These are phyloP conservation scores for Melanocharis versteri DNA, from an alignment of 2,113 vertebrate genomes.

Conservation along the genomic window DNA sequence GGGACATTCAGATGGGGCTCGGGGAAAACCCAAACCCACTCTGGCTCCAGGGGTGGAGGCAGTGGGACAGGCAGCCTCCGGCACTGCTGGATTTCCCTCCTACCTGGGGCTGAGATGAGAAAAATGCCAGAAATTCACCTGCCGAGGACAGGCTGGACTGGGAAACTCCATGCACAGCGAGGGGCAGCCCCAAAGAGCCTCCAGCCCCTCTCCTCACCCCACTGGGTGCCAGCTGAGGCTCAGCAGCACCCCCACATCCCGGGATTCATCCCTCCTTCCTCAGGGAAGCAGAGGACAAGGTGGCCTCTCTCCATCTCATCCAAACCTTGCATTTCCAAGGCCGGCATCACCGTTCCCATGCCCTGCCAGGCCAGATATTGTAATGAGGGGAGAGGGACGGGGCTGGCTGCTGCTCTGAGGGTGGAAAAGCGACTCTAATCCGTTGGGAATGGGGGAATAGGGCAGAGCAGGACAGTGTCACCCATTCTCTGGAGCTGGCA, in stretches of 20 bases:
- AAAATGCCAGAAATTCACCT: neutral
- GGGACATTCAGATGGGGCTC: neutral
- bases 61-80: neutral
- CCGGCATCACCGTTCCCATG: accelerated
- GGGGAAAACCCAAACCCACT: neutral
- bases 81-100: neutral
- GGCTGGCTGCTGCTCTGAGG: neutral
- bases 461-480: neutral
- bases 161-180: accelerated
- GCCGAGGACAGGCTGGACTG: neutral
- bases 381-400: accelerated
- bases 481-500: neutral
- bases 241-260: neutral
- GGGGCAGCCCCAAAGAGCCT: neutral
- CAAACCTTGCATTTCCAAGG: neutral
- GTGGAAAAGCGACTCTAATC: accelerated
- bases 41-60: neutral
- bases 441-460: neutral
- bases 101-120: neutral
- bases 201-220: neutral
- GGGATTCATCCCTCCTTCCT: neutral
- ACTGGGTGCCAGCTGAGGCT: accelerated
- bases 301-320: neutral
- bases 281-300: neutral
- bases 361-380: accelerated